A percentile compares a stretch with the other conserved stretches of the same genome.
phyloP scores from a whole-genome alignment of 2,113 vertebrate species.

The Psittacus erithacus region DNA sequence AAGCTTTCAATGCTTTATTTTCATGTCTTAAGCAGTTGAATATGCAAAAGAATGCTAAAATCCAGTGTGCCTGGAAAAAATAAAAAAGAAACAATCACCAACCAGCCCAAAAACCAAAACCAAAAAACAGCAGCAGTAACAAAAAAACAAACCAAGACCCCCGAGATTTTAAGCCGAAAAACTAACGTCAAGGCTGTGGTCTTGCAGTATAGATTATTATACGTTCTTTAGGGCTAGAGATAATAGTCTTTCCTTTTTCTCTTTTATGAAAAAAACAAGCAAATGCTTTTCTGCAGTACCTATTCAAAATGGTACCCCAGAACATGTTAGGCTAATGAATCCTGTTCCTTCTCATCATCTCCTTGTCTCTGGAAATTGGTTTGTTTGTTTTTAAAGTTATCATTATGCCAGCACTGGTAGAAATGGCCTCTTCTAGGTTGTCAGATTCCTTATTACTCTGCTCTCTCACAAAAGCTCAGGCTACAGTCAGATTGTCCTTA shows the following conservation, averaged over 20 bases:
- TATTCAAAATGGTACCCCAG: background rate
- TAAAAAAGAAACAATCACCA: background rate
- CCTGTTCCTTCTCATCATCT: background rate
- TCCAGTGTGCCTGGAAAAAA: background rate
- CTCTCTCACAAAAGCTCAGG: background rate
- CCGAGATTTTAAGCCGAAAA: background rate
- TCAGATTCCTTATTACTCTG: background rate
- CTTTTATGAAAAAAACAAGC: background rate
- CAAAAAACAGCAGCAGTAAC: background rate
- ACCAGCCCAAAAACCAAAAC: background rate
- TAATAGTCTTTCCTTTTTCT: background rate
- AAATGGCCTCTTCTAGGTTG: background rate
- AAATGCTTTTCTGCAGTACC: background rate
- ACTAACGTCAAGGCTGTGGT: background rate
- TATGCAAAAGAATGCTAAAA: background rate
- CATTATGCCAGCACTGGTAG: background rate
- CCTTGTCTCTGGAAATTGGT: background rate
- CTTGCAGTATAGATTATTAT: background rate
- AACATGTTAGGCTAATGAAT: background rate
- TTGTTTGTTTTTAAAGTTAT: background rate
- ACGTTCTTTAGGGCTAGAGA: background rate
- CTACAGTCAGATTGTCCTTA: background rate
- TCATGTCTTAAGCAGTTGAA: background rate
- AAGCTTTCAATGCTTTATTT: background rate
- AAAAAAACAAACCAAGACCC: background rate